Base-by-base conservation (phyloP, 2,888 invertebrate genomes). In the Drosophila ezoana region DNA sequence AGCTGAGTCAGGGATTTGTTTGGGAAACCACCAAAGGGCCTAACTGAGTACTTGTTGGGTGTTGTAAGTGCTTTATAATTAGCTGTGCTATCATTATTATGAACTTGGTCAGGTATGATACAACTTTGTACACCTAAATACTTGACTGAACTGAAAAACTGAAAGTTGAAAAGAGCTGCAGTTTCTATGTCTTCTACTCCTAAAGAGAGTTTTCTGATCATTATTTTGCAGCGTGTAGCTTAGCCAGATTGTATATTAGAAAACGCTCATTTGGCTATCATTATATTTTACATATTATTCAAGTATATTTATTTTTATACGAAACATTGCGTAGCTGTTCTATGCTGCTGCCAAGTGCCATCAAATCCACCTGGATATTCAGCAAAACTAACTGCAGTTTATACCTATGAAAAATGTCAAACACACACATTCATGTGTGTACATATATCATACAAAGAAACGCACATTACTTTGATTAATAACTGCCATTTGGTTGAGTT, bases 381-480 rank as follows among this genome's bases (percentile, higher is more conserved):
- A 72, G 67, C 68, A 79, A 72, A 84, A 84, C 87, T 83, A 79
- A 71, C 80, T 86, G 88, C 88, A 83, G 58, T 88, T 85, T 85
- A 85, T 79, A 56, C 72, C 74, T 70, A 70, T 76, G 76, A 87
- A 75, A 83, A 79, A 79, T 79, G 52, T 67, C 64, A 52, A 44
- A 53, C 33, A 47, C 49, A 57, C 62, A 47, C 48, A 14, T 35
- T 44, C 4, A 23, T 28, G 8, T 28, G 28, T 28, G 2, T 32
- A 11, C 9, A 18, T 40, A 63, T 10, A 60, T 28, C 14, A 60
- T 14, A 64, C 23, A 52, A 64, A 72, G 69, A 67, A 79, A 59
- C 79, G 68, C 74, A 79, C 82, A 89, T 89, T 87, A 89, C 82
- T 89, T 87, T 86, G 86, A 86, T 86, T 88, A 86, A 86, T 86